These are phyloP conservation scores for Motacilla alba DNA, from an alignment of 2,113 vertebrate species.

Conservation along the genomic window DNA sequence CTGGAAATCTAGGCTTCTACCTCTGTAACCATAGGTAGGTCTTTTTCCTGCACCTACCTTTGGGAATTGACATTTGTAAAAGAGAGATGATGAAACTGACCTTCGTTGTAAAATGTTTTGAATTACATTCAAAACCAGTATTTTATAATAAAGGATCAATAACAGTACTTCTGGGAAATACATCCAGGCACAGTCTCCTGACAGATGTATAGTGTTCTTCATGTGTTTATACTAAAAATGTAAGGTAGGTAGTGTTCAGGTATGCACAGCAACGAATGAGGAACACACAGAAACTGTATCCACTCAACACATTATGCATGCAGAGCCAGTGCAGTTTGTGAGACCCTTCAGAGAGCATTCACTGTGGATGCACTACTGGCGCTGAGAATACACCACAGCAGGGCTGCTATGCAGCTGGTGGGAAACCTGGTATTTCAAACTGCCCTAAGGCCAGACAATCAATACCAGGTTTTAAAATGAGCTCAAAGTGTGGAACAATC, in stretches of 20 bases:
- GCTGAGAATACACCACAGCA: background rate
- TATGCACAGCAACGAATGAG: background rate
- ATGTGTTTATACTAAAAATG: background rate
- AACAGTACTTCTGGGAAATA: background rate
- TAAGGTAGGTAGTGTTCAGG: background rate
- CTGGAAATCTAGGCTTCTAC: background rate
- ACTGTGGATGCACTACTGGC: background rate
- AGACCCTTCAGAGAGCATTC: background rate
- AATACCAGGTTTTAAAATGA: background rate
- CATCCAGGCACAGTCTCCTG: background rate
- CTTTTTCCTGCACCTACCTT: background rate
- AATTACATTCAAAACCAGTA: background rate
- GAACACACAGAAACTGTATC: background rate
- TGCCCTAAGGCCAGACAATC: background rate
- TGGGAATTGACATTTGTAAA: background rate
- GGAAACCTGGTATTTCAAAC: background rate
- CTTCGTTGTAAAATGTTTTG: background rate
- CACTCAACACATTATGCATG: background rate
- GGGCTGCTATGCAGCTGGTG: background rate
- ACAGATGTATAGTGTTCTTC: background rate
- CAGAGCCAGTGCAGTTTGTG: background rate
- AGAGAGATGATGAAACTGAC: background rate
- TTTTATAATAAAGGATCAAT: background rate
- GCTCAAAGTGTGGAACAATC: background rate
- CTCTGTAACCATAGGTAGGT: background rate